Conservation (phyloP, 2,888 invertebrate genomes). For the Electrophaes corylata region DNA sequence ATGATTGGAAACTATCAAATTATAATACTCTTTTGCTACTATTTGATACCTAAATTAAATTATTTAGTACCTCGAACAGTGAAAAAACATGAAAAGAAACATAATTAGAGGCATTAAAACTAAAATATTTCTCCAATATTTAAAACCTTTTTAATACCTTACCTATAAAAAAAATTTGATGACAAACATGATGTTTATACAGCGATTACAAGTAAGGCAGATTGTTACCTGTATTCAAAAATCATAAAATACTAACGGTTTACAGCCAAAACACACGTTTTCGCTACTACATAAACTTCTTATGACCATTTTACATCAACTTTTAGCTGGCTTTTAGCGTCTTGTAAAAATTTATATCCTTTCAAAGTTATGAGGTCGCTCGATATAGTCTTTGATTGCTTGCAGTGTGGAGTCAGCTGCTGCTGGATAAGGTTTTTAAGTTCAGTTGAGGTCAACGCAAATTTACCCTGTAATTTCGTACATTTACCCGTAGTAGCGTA, state of each 20-base stretch:
- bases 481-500: too few relatives aligned
- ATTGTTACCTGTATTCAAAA: constrained; percentile 22
- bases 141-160: too few relatives aligned
- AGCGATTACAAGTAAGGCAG: constrained; percentile 1
- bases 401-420: constrained; percentile 31
- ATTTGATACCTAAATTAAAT: too few relatives aligned
- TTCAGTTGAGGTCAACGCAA: background rate
- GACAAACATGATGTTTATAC: background rate
- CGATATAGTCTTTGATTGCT: constrained; percentile 50
- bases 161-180: too few relatives aligned
- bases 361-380: constrained; percentile 51
- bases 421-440: constrained; percentile 15
- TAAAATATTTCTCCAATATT: too few relatives aligned
- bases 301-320: constrained; percentile 48
- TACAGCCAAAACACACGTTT: constrained; percentile 40
- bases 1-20: too few relatives aligned
- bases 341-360: constrained; percentile 54
- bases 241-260: constrained; percentile 35
- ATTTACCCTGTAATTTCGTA: too few relatives aligned
- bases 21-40: too few relatives aligned
- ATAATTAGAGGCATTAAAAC: too few relatives aligned
- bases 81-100: too few relatives aligned
- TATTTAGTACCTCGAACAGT: too few relatives aligned
- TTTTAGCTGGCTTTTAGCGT: constrained; percentile 46
- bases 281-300: constrained; percentile 41